Evolutionary conservation across 1,140 invertebrate species (phyloP).

Genomic region (Onthophagus taurus): DNA sequence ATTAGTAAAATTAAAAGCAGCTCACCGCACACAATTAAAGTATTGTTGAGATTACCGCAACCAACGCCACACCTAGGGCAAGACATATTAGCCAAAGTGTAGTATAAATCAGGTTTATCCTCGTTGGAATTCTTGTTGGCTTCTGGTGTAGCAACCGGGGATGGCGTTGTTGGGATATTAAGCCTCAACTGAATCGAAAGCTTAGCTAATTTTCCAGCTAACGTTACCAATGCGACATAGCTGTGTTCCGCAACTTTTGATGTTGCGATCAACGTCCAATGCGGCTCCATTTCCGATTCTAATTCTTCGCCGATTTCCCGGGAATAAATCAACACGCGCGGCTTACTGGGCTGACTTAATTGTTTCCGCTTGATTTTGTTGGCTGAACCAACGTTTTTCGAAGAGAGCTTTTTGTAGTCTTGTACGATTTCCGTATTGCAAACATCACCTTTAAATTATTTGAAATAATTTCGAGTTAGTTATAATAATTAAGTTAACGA

Average conservation of each 20-base stretch:
- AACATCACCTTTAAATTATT: conserved; percentile 39
- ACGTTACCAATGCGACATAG: conserved; percentile 55
- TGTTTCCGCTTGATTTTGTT: conserved; percentile 40
- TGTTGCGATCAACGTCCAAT: conserved; percentile 57
- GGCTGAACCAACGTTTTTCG: conserved; percentile 40
- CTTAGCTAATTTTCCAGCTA: conserved; percentile 51
- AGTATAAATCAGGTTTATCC: conserved; percentile 47
- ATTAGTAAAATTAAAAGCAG: no score
- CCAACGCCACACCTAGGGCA: conserved; percentile 65
- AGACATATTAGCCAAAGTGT: conserved; percentile 56
- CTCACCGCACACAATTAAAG: conserved; percentile 64
- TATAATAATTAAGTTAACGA: neutral
- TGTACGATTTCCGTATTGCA: conserved; percentile 68
- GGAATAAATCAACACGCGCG: conserved; percentile 49
- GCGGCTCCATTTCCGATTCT: conserved; percentile 48
- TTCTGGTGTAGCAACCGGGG: conserved; percentile 33
- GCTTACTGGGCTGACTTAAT: conserved; percentile 49
- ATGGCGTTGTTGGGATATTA: conserved; percentile 40
- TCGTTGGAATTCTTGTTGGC: conserved; percentile 32
- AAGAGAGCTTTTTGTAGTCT: conserved; percentile 67
- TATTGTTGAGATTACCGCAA: conserved; percentile 55
- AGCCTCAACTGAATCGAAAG: conserved; percentile 55
- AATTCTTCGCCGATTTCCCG: conserved; percentile 48
- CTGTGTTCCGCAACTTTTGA: conserved; percentile 51
- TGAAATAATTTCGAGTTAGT: no score